Evolutionary conservation across 2,797 vertebrate species (phyloP), one percentile per base, ranked within the genome.

Genomic region (Onychomys arenicola): DNA sequence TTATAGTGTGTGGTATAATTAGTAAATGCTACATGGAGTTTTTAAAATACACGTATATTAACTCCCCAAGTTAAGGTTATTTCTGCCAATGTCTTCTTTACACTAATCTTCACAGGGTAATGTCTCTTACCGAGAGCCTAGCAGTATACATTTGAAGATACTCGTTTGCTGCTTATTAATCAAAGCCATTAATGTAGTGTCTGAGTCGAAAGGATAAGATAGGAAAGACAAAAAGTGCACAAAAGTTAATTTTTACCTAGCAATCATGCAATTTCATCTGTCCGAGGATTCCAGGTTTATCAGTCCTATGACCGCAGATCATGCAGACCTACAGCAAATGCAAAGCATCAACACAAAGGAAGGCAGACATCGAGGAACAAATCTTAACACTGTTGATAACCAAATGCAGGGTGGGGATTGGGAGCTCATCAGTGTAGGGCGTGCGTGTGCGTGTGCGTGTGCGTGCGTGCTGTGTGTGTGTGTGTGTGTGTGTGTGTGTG

Each of bases 141-240:
- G 63, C 65, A 59, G 25, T 13, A 19, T 71, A 16, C 17, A 13
- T 14, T 3, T 14, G 80, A 52, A 67, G n/a, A 29, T 4, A 14
- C 10, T 9, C 7, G 0, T 32, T 21, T 67, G 9, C 46, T 10
- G 13, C 69, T 16, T 14, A 21, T 32, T 40, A 23, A 13, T 6
- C 8, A 21, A 59, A 77, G 25, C 43, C 21, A 7, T 0, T 0
- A 6, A 49, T 43, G 46, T 59, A 21, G 27, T 0, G 3, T 5
- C 1, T 0, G 11, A 52, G 9, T 29, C 5, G 0, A 40, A 46
- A 88, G n/a, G 13, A n/a, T 21, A 13, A 17, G n/a, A 23, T 2
- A 8, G 32, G 65, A 65, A n/a, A n/a, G 8, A 17, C n/a, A 23
- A 29, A 77, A 55, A 40, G 11, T n/a, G 2, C 17, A 16, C 11